Base-by-base conservation (phyloP, 2,113 vertebrate species). In the Ia io region DNA sequence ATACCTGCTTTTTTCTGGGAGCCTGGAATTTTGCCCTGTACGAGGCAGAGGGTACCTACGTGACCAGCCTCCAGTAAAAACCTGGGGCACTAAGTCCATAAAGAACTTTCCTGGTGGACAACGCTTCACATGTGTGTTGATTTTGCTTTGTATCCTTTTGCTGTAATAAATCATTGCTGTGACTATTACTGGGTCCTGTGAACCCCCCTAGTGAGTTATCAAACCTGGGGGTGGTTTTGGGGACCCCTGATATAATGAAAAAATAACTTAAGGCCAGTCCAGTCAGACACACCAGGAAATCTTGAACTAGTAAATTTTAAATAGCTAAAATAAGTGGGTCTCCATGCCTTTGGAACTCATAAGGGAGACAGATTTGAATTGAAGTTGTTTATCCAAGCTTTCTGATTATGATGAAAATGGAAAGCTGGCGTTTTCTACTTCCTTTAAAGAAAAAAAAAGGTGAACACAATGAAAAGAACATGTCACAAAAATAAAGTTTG, bases 401-500 rank as follows among this genome's bases (percentile, higher is more conserved):
- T 97, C 65, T 83, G 49, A 49, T 84, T 76, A 91, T 42, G 65
- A 53, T 23, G 18, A 16, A 95, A 87, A 44, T 40, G 0, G 30
- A 84, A 78, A 88, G n/a, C 25, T 70, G n/a, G n/a, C 37, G 16
- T 69, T 37, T 65, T 87, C 32, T 44, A 9, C 35, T 61, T 76
- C 44, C 20, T 94, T 95, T 61, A 74, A 83, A 93, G 74, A 90
- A 90, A 1, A 51, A 51, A 84, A 84, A 90, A 71, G 13, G 61
- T 89, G 87, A 95, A 59, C 22, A 35, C 25, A 17, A n/a, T 44
- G 49, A 70, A 83, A 89, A 91, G 14, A 59, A 47, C 32, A 59
- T 56, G 13, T 70, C 32, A 80, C 11, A 74, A 35, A 91, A 82
- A n/a, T 63, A 67, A 69, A 92, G 42, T 88, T 32, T 42, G 56